Evolutionary conservation across 2,797 vertebrate species (phyloP).

Genomic region (Melanotaenia parkinsoni): DNA sequence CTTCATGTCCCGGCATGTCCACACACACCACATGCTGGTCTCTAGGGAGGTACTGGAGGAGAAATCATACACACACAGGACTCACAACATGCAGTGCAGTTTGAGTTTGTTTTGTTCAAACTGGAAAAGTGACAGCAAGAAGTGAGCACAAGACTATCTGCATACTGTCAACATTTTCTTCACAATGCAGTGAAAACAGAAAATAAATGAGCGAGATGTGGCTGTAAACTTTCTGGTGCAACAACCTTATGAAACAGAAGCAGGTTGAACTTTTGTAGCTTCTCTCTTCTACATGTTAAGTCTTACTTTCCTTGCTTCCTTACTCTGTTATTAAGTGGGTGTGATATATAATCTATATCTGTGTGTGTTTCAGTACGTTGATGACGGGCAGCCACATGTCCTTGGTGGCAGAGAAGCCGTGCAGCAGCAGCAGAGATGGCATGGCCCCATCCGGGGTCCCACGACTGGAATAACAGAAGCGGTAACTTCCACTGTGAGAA

Average conservation of each 20-base stretch:
- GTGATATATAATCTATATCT: too few species aligned
- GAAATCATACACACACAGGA: conserved; percentile 18
- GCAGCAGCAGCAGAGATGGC: conserved; percentile 91
- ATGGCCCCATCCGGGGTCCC: conserved; percentile 82
- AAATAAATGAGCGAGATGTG: neutral
- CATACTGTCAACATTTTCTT: neutral
- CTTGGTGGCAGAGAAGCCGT: conserved; percentile 94
- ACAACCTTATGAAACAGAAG: too few species aligned
- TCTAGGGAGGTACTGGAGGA: conserved; percentile 86
- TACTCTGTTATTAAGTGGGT: neutral
- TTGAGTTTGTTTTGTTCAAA: neutral
- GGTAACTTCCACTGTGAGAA: conserved; percentile 82
- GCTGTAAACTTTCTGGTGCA: neutral
- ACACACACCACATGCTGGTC: conserved; percentile 90
- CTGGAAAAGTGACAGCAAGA: neutral
- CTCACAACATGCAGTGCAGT: neutral
- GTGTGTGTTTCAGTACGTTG: conserved; percentile 79
- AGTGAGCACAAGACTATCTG: neutral
- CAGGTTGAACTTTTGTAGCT: too few species aligned
- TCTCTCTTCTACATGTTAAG: too few species aligned
- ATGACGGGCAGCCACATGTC: conserved; percentile 94
- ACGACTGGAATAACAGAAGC: conserved; percentile 91
- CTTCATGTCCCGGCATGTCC: conserved; percentile 96
- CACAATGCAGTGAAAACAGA: neutral
- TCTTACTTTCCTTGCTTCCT: too few species aligned